Conservation (phyloP, 2,797 vertebrate species). For the Phoeniculus purpureus region DNA sequence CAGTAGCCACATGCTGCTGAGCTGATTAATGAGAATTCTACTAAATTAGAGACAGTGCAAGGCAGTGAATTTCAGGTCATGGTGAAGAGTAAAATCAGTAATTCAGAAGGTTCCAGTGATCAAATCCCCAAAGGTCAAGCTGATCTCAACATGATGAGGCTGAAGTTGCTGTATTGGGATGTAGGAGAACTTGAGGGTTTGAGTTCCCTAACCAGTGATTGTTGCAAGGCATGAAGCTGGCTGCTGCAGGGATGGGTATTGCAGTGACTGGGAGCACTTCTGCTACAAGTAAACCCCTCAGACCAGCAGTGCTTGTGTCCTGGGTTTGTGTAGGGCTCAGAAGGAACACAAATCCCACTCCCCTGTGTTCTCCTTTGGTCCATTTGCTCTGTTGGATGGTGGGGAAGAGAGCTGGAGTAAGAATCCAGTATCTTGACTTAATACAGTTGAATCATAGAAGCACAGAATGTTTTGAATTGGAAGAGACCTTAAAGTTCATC, state of each 20-base stretch:
- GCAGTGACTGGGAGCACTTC: neutral
- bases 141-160: neutral
- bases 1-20: neutral
- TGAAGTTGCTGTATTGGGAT: neutral
- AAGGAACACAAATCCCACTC: neutral
- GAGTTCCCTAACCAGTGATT: accelerated
- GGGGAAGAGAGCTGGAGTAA: neutral
- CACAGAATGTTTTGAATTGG: too few relatives aligned
- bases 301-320: neutral
- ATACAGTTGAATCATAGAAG: neutral
- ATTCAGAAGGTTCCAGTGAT: neutral
- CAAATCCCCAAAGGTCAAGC: neutral
- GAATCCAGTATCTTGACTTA: neutral
- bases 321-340: neutral
- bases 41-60: neutral
- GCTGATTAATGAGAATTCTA: neutral
- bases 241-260: neutral
- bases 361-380: accelerated
- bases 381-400: accelerated
- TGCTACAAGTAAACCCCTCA: neutral
- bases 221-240: neutral
- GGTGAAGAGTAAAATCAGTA: neutral
- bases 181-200: neutral
- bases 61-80: neutral
- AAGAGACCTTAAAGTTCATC: too few relatives aligned